These are phyloP conservation scores for Drosophila ustulata DNA, from an alignment of 2,888 invertebrate genomes.

Conservation along the genomic window DNA sequence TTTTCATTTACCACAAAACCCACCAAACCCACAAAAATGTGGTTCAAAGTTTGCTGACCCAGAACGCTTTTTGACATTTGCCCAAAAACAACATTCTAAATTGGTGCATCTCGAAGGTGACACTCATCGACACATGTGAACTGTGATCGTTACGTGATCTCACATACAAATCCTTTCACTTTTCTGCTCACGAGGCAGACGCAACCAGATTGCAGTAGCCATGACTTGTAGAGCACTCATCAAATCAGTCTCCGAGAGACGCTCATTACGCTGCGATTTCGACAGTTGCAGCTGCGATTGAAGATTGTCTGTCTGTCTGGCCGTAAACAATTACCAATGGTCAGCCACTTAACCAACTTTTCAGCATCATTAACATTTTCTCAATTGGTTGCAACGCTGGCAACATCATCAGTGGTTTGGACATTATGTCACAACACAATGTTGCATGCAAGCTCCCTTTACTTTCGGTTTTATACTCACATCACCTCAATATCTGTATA, in stretches of 20 bases:
- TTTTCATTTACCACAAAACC: background rate
- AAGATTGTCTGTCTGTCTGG: constrained; percentile 27
- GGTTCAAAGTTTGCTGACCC: background rate
- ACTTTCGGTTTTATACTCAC: background rate
- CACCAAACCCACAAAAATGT: background rate
- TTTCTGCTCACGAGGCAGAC: constrained; percentile 41
- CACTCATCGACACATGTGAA: background rate
- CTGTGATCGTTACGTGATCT: constrained; percentile 33
- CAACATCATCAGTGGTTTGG: constrained; percentile 29
- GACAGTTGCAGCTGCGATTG: constrained; percentile 48
- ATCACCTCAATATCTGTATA: background rate
- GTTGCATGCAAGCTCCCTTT: constrained; percentile 4
- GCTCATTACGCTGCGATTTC: constrained; percentile 69
- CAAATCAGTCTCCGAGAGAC: constrained; percentile 19
- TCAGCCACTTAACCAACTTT: constrained; percentile 54
- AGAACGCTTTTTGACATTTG: constrained; percentile 5
- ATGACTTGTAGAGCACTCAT: constrained; percentile 55
- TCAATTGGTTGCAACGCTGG: constrained; percentile 55
- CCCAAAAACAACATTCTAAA: constrained; percentile 16
- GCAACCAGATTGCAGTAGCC: constrained; percentile 34
- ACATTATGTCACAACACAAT: constrained; percentile 13
- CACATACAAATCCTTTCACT: constrained; percentile 74
- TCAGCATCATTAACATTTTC: constrained; percentile 45
- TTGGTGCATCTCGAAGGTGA: constrained; percentile 12
- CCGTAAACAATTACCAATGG: constrained; percentile 50